Evolutionary conservation across 2,888 invertebrate genomes (phyloP), one percentile per base, ranked within the genome.

Genomic region (Cataglyphis livida): DNA sequence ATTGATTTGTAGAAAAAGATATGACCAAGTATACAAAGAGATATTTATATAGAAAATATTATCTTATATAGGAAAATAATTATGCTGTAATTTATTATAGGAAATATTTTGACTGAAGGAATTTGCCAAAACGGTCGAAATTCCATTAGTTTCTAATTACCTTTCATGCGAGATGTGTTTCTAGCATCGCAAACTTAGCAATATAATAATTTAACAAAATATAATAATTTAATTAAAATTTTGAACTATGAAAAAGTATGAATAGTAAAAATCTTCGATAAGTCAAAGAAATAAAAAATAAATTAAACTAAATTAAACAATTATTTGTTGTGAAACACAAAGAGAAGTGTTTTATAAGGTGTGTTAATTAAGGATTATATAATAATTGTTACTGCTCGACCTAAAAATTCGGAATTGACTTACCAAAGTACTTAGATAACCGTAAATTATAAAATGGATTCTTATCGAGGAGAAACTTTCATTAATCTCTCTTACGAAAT

Each of bases 121-220:
- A 89, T 90, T 90, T 87, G 88, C 88, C 87, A 88, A 90, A 87
- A 90, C 91, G 91, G 84, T 90, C 89, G 81, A 90, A 91, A 90
- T 91, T 91, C 89, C 90, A 92, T 92, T 91, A 91, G 87, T 86
- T 86, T 84, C 89, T 91, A 91, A 92, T 91, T 90, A 89, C 76
- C 61, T 83, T 73, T 71, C 44, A 48, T 48, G 35, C 35, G 4
- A 38, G 4, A 38, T 28, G 15, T 44, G 15, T 64, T 35, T 21
- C 6, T 1, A n/a, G 21, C n/a, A 44, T 28, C 2, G 1, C n/a
- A 74, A 44, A 61, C 61, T 54, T 12, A 62, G 18, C 3, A 9
- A 18, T 54, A 25, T 18, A 35, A 41, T 32, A 9, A 35, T 48
- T 28, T 21, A 32, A 28, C 15, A 70, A 35, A 9, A 18, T 54